Evolutionary conservation across 1,140 invertebrate genomes (phyloP).

Genomic region (Eriocheir sinensis): DNA sequence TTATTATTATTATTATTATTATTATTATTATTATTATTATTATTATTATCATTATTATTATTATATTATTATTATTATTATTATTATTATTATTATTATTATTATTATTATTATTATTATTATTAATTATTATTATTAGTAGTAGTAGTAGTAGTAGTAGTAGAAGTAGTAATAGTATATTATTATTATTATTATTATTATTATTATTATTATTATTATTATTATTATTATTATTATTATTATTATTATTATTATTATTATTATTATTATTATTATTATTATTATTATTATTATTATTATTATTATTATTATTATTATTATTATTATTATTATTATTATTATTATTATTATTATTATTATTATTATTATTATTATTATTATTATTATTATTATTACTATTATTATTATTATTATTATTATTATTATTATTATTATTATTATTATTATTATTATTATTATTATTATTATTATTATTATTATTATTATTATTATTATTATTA

Average conservation of each 20-base stretch:
- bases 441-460: slow-evolving; percentile 18
- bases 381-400: slow-evolving; percentile 19
- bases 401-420: neutral
- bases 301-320: neutral
- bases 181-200: slow-evolving; percentile 18
- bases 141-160: neutral
- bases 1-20: neutral
- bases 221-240: slow-evolving; percentile 11
- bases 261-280: slow-evolving; percentile 28
- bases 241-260: slow-evolving; percentile 19
- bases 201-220: neutral
- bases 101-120: neutral
- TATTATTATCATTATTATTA: neutral
- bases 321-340: neutral
- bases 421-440: slow-evolving; percentile 21
- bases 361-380: slow-evolving; percentile 37
- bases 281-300: slow-evolving; percentile 18
- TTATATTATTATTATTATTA: neutral
- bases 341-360: slow-evolving; percentile 4
- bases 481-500: slow-evolving; percentile 33
- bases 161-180: neutral
- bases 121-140: neutral
- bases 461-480: slow-evolving; percentile 4
- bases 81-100: slow-evolving; percentile 3
- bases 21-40: neutral